Percentiles rank a stretch among this genome's conserved stretches.
Evolutionary conservation across 2,797 vertebrate species (phyloP).

Genomic region (Balearica regulorum): DNA sequence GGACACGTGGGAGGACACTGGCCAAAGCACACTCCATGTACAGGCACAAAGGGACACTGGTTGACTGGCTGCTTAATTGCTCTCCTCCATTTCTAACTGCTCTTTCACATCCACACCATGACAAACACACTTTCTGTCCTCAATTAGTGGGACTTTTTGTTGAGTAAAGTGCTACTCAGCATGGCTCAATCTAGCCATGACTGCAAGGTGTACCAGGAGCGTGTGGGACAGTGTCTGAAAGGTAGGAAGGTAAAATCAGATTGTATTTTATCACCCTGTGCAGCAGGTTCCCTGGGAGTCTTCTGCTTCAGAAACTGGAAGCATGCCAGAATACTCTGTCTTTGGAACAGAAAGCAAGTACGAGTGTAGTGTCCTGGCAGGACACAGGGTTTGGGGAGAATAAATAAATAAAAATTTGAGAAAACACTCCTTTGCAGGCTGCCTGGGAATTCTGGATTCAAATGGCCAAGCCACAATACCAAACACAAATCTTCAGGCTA

Average conservation of each 20-base stretch:
- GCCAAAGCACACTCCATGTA: accelerated
- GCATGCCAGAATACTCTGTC: background rate
- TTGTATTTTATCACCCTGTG: background rate
- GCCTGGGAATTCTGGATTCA: background rate
- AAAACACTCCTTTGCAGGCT: background rate
- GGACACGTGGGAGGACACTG: background rate
- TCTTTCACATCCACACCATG: background rate
- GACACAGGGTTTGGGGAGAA: background rate
- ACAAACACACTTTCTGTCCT: background rate
- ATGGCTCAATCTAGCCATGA: background rate
- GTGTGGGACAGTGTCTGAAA: background rate
- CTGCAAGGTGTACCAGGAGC: background rate
- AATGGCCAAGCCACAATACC: background rate
- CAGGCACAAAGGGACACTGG: background rate
- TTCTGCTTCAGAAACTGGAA: background rate
- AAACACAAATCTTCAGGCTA: background rate
- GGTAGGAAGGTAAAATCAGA: background rate
- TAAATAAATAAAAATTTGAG: background rate
- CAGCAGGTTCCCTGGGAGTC: background rate
- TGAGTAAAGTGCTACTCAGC: background rate
- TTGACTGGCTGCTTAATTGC: background rate
- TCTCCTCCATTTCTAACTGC: background rate
- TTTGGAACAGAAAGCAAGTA: background rate
- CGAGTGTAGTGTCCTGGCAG: background rate
- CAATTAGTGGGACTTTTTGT: background rate